Conservation (phyloP, 2,888 invertebrate species). For the Drosophila paranaensis region DNA sequence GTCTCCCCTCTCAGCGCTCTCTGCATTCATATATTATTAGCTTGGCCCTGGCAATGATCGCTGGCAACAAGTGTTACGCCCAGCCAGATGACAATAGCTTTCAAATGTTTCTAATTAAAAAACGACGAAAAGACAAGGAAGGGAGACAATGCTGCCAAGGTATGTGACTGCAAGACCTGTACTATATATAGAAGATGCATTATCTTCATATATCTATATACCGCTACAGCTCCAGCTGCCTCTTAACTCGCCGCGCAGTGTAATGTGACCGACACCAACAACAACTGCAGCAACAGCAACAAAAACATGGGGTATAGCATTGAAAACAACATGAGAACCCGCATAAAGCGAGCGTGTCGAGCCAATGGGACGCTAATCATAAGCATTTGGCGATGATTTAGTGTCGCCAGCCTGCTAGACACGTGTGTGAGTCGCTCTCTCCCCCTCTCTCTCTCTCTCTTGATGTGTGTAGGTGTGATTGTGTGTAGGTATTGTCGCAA, state of each 20-base stretch:
- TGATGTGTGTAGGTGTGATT: slow-evolving; percentile 5
- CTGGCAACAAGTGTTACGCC: slow-evolving; percentile 71
- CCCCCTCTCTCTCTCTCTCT: background rate
- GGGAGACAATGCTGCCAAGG: slow-evolving; percentile 17
- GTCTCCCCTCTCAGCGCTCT: slow-evolving; percentile 11
- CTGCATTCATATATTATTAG: slow-evolving; percentile 51
- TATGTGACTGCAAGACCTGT: slow-evolving; percentile 10
- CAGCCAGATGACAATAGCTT: slow-evolving; percentile 70
- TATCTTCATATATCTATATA: slow-evolving; percentile 22
- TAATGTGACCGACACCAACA: slow-evolving; percentile 63
- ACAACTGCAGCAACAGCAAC: slow-evolving; percentile 3
- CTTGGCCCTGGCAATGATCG: slow-evolving; percentile 68
- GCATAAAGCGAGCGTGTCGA: slow-evolving; percentile 67
- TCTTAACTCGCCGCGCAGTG: slow-evolving; percentile 70
- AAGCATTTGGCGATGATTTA: slow-evolving; percentile 79
- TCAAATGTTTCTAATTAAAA: slow-evolving; percentile 80
- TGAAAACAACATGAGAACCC: slow-evolving; percentile 42
- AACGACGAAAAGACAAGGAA: slow-evolving; percentile 32
- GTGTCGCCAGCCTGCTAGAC: slow-evolving; percentile 70
- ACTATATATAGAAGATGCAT: slow-evolving; percentile 58
- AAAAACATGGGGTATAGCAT: slow-evolving; percentile 15
- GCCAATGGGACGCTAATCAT: slow-evolving; percentile 70
- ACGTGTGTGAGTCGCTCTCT: slow-evolving; percentile 46
- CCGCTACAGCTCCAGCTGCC: slow-evolving; percentile 30
- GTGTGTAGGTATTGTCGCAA: slow-evolving; percentile 41